Conservation (phyloP, 1,140 invertebrate genomes). For the Pachyrhynchus sulphureomaculatus region DNA sequence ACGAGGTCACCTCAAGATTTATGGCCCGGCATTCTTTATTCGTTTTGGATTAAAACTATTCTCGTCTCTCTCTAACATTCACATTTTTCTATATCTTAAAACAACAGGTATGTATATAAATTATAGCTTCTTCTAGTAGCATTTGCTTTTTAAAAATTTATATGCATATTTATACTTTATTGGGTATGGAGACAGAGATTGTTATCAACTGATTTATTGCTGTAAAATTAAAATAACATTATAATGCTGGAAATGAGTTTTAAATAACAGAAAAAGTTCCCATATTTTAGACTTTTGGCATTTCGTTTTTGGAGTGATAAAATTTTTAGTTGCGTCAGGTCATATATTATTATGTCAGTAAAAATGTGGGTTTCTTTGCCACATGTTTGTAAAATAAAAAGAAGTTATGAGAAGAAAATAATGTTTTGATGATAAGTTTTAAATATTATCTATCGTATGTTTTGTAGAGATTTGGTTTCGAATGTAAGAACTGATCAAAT, state of each 20-base stretch:
- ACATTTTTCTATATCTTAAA: conserved; percentile 47
- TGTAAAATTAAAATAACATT: conserved; percentile 32
- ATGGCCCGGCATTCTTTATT: conserved; percentile 49
- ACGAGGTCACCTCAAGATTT: conserved; percentile 53
- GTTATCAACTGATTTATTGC: conserved; percentile 40
- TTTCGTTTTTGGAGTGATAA: background rate
- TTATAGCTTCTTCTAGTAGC: conserved; percentile 42
- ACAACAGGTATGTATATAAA: conserved; percentile 47
- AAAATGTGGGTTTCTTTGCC: background rate
- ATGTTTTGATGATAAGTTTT: too few relatives aligned
- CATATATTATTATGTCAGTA: background rate
- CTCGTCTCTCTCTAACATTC: conserved; percentile 27
- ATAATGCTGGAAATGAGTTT: conserved; percentile 15
- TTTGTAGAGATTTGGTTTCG: too few relatives aligned
- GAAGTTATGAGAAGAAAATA: too few relatives aligned
- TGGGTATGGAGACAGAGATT: conserved; percentile 39
- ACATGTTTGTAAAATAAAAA: too few relatives aligned
- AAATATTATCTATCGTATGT: too few relatives aligned
- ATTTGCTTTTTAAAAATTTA: conserved; percentile 42
- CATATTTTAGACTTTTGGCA: conserved; percentile 9
- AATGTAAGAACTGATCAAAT: too few relatives aligned
- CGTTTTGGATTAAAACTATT: conserved; percentile 49
- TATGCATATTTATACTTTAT: conserved; percentile 46
- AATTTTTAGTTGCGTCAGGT: background rate
- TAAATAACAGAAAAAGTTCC: conserved; percentile 14